These are phyloP conservation scores for Herminia tarsipennalis DNA, from an alignment of 2,888 invertebrate genomes.

Conservation along the genomic window DNA sequence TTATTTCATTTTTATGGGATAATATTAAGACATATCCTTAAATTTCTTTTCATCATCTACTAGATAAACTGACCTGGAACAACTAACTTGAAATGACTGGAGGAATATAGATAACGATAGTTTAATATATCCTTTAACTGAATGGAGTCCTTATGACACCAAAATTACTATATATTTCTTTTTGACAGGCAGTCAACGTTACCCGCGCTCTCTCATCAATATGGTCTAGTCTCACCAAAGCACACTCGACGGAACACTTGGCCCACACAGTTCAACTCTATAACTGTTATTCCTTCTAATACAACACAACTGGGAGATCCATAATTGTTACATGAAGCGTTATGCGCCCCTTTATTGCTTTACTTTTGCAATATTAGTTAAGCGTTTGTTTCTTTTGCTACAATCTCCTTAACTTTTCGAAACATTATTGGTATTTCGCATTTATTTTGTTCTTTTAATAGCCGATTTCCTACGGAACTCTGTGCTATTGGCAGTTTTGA, in stretches of 20 bases:
- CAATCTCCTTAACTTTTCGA: conserved; percentile 12
- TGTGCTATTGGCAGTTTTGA: conserved; percentile 3
- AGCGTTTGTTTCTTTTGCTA: conserved; percentile 35
- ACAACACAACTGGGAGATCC: conserved; percentile 42
- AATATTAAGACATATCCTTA: too few relatives aligned
- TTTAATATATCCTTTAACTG: too few relatives aligned
- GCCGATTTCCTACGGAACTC: conserved; percentile 10
- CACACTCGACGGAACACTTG: conserved; percentile 25
- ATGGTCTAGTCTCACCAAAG: background rate
- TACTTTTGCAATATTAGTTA: conserved; percentile 52
- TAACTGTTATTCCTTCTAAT: conserved; percentile 31
- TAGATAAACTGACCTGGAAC: too few relatives aligned
- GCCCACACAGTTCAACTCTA: conserved; percentile 20
- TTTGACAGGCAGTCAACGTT: too few relatives aligned
- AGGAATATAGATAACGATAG: too few relatives aligned
- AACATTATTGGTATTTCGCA: conserved; percentile 24
- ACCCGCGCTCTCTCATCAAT: conserved; percentile 6
- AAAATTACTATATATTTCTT: too few relatives aligned
- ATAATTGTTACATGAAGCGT: conserved; percentile 62
- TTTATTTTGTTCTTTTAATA: conserved; percentile 21
- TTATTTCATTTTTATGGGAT: too few relatives aligned
- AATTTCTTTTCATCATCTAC: too few relatives aligned
- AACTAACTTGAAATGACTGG: too few relatives aligned
- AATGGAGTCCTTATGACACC: too few relatives aligned
- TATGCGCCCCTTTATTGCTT: conserved; percentile 49